Conservation (phyloP, 2,797 vertebrate genomes). For the Manis pentadactyla region DNA sequence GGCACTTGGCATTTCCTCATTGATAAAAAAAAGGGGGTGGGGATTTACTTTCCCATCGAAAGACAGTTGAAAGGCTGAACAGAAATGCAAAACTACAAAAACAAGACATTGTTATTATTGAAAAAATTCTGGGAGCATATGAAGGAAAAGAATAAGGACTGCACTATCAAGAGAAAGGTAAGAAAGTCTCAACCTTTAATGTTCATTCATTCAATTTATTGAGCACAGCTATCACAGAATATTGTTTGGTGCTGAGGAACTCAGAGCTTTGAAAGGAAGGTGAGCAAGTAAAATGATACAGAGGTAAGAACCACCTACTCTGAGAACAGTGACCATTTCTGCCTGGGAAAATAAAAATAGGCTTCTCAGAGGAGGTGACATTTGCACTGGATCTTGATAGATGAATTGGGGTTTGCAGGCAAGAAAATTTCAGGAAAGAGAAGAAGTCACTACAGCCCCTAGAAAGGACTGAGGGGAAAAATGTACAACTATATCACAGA, state of each 20-base stretch:
- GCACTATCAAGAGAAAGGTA: conserved; percentile 6
- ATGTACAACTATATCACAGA: not conserved
- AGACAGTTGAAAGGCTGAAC: not conserved
- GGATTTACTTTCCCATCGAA: not conserved
- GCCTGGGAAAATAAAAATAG: not conserved
- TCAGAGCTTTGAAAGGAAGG: not conserved
- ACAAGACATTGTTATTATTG: not conserved
- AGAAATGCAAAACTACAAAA: conserved; percentile 6
- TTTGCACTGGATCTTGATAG: not conserved
- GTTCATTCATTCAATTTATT: not conserved
- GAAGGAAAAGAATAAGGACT: not conserved
- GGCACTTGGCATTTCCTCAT: not conserved
- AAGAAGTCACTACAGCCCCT: not conserved
- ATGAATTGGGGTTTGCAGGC: not conserved
- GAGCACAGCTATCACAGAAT: not conserved
- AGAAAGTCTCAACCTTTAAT: not conserved
- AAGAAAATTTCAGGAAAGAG: not conserved
- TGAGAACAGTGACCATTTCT: not conserved
- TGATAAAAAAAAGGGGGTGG: not conserved
- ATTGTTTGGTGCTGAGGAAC: conserved; percentile 4
- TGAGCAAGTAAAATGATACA: not conserved
- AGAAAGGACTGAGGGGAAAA: not conserved
- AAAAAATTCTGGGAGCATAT: not conserved
- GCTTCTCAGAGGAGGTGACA: not conserved
- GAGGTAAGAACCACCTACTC: not conserved